A percentile compares a stretch with the other conserved stretches of the same genome.
Evolutionary conservation across 2,888 invertebrate genomes (phyloP).

Genomic region (Spialia ferax): DNA sequence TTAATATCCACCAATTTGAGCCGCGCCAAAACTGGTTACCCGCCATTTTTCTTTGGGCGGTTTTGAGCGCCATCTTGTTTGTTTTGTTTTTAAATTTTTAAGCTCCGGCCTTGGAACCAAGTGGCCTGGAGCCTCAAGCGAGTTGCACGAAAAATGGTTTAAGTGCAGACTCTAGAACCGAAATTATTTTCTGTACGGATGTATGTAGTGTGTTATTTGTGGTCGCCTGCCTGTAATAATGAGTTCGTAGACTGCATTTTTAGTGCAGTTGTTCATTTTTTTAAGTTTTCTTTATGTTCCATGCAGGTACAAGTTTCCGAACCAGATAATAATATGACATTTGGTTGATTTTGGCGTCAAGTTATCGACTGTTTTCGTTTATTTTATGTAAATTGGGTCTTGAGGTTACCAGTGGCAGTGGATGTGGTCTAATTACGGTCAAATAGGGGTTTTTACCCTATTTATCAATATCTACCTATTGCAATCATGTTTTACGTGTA

Average conservation of each 20-base stretch:
- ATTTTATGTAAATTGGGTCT: slow-evolving; percentile 45
- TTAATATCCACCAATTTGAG: slow-evolving; percentile 52
- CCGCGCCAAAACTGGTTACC: slow-evolving; percentile 52
- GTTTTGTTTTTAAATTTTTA: slow-evolving; percentile 59
- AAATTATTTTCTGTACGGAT: slow-evolving; percentile 52
- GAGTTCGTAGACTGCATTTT: slow-evolving; percentile 43
- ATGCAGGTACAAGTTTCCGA: slow-evolving; percentile 36
- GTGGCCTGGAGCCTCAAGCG: slow-evolving; percentile 61
- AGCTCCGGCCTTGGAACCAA: slow-evolving; percentile 70
- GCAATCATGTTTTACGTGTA: background rate
- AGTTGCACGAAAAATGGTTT: slow-evolving; percentile 48
- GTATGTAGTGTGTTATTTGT: slow-evolving; percentile 57
- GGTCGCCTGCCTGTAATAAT: slow-evolving; percentile 53
- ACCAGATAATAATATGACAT: slow-evolving; percentile 55
- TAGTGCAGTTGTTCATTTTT: slow-evolving; percentile 19
- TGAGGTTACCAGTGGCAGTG: slow-evolving; percentile 44
- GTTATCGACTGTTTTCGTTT: slow-evolving; percentile 52
- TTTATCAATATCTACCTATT: slow-evolving; percentile 8
- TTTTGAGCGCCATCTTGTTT: slow-evolving; percentile 58
- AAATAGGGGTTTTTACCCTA: slow-evolving; percentile 16
- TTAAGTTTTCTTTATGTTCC: slow-evolving; percentile 2
- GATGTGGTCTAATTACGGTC: slow-evolving; percentile 19
- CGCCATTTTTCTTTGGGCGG: slow-evolving; percentile 37
- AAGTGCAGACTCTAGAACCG: slow-evolving; percentile 51
- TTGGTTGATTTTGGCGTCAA: slow-evolving; percentile 66